phyloP scores from a whole-genome alignment of 2,888 invertebrate species.

The Maniola hyperantus region DNA sequence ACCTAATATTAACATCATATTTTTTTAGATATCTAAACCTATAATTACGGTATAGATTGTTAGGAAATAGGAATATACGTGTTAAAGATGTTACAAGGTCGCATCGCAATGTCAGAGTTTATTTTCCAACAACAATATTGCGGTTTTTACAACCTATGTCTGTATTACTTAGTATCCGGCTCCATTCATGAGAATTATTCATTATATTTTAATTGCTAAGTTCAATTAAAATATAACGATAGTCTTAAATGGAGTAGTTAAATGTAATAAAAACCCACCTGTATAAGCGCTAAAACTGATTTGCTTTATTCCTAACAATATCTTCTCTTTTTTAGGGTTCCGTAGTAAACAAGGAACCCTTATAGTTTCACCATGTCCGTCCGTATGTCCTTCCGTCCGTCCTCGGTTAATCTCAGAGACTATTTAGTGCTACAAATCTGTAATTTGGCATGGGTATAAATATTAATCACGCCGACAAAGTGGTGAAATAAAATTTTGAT shows the following conservation, averaged over 20 bases:
- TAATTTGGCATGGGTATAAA: too few species aligned
- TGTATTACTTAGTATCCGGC: conserved; percentile 46
- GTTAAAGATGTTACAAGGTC: conserved; percentile 28
- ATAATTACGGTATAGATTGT: conserved; percentile 4
- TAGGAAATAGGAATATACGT: conserved; percentile 3
- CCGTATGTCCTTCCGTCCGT: too few species aligned
- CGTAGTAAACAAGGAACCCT: too few species aligned
- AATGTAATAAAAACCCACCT: too few species aligned
- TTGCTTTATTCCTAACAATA: too few species aligned
- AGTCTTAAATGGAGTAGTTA: not conserved
- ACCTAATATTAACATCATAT: not conserved
- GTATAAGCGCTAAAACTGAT: too few species aligned
- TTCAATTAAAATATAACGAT: conserved; percentile 5
- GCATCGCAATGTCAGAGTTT: conserved; percentile 21
- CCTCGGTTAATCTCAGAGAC: too few species aligned
- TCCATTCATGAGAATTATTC: conserved; percentile 23
- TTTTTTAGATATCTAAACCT: conserved; percentile 5
- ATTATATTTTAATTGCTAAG: conserved; percentile 7
- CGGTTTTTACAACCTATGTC: conserved; percentile 40
- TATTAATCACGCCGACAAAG: too few species aligned
- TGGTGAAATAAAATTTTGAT: too few species aligned
- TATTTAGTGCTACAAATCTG: too few species aligned
- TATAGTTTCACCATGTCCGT: too few species aligned
- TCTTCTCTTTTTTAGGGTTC: too few species aligned
- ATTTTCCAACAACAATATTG: conserved; percentile 26